Conservation (phyloP, 2,113 vertebrate genomes). For the Protobothrops mucrosquamatus region DNA sequence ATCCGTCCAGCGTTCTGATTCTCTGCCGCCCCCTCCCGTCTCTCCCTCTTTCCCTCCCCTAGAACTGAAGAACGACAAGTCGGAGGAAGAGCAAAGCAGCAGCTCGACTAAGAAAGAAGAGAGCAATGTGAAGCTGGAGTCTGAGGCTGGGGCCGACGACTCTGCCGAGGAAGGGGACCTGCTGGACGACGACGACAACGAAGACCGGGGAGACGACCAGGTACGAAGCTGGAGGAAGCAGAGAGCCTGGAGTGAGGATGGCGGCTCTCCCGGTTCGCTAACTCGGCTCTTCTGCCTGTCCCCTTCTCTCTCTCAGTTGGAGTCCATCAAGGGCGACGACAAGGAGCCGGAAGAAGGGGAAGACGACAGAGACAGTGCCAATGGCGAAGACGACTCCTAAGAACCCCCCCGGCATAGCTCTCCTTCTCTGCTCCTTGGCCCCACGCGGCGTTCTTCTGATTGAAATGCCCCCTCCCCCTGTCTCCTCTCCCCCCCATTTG, state of each 20-base stretch:
- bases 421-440: conserved; percentile 27
- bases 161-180: conserved; percentile 82
- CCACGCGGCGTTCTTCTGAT: conserved; percentile 56
- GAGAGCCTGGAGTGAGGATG: conserved; percentile 62
- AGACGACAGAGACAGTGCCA: conserved; percentile 72
- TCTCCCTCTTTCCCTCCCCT: conserved; percentile 1
- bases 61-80: conserved; percentile 75
- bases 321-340: conserved; percentile 70
- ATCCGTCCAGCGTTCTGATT: not conserved
- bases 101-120: conserved; percentile 75
- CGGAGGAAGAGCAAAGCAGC: conserved; percentile 74
- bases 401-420: conserved; percentile 31
- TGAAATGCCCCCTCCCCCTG: conserved; percentile 34
- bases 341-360: conserved; percentile 73
- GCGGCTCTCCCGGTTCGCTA: conserved; percentile 39
- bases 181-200: conserved; percentile 79
- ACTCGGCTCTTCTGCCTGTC: conserved; percentile 50
- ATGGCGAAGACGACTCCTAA: conserved; percentile 73
- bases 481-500: conserved; percentile 15
- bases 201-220: conserved; percentile 75
- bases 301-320: conserved; percentile 65
- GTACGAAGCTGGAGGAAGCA: conserved; percentile 63
- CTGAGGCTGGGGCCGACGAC: conserved; percentile 74
- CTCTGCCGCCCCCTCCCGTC: not conserved
- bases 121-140: conserved; percentile 72